Evolutionary conservation across 2,888 invertebrate genomes (phyloP), one percentile per base, ranked within the genome.

Genomic region (Limenitis camilla): DNA sequence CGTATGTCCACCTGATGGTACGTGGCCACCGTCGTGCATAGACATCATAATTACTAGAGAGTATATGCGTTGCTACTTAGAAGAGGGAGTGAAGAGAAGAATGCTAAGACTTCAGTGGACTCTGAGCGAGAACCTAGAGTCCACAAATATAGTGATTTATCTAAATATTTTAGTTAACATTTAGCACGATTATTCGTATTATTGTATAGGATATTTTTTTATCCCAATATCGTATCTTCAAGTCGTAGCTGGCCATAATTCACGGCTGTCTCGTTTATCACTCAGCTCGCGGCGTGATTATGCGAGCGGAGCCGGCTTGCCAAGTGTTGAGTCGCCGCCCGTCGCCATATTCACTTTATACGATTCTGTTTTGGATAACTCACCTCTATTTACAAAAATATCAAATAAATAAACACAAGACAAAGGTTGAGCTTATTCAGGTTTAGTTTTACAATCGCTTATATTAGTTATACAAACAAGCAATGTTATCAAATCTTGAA

Each of bases 201-300:
- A 11, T 45, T 36, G 28, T 32, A 43, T 27, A 29, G 11, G 36
- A 45, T 45, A 36, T 28, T 19, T 45, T 45, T 44, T 36, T 36
- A 11, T 11, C 29, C 36, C 35, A 10, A 36, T 30, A 36, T 45
- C 45, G 45, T 38, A 45, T 45, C 45, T 45, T 35, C 35, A 35
- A 45, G 35, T 36, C 28, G 29, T 36, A 45, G 35, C 45, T 10
- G 45, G 30, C 36, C 38, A 52, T 52, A 52, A 47, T 35, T 52
- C 49, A 53, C 48, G 32, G 30, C 43, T 45, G 54, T 56, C 50
- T 40, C 52, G 51, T 55, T 49, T 60, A 52, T 55, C 53, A 58
- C 49, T 57, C 49, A 51, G 46, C 43, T 50, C 40, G 33, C 42
- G 48, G 44, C 45, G 52, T 46, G 55, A 49, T 51, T 53, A 47